phyloP scores from a whole-genome alignment of 2,797 vertebrate genomes.

The Rhinogobio ventralis region DNA sequence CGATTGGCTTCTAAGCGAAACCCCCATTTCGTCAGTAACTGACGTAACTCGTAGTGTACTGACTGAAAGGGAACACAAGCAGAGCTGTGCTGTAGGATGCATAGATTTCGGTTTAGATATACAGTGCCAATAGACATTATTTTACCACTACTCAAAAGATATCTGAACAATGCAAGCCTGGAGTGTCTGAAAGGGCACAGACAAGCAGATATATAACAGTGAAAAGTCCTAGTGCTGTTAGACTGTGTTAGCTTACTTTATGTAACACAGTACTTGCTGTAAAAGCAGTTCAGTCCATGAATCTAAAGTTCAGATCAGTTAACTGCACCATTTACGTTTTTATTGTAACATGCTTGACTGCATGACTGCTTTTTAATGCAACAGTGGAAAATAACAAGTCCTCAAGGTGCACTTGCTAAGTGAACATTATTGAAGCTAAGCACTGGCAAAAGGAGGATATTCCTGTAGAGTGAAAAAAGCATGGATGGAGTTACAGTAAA shows the following conservation, averaged over 20 bases:
- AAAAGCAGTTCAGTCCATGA: not conserved
- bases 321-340: slow-evolving; percentile 7
- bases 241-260: not conserved
- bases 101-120: not conserved
- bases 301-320: slow-evolving; percentile 8
- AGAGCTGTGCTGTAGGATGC: not conserved
- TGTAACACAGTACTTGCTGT: not conserved
- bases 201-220: not conserved
- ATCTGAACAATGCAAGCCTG: not conserved
- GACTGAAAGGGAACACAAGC: not conserved
- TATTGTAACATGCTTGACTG: slow-evolving; percentile 30
- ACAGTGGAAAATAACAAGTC: slow-evolving; percentile 18
- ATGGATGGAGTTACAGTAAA: not conserved
- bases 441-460: not conserved
- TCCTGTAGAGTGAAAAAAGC: not conserved
- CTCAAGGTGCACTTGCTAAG: not conserved
- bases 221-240: not conserved
- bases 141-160: not conserved
- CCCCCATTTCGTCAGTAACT: no score
- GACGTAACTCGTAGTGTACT: no score
- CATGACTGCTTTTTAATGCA: slow-evolving; percentile 19
- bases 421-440: not conserved
- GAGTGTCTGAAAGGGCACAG: not conserved
- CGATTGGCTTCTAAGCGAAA: no score
- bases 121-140: not conserved